Base-by-base conservation (phyloP, 2,797 vertebrate species). In the Malacoctenus gilli region DNA sequence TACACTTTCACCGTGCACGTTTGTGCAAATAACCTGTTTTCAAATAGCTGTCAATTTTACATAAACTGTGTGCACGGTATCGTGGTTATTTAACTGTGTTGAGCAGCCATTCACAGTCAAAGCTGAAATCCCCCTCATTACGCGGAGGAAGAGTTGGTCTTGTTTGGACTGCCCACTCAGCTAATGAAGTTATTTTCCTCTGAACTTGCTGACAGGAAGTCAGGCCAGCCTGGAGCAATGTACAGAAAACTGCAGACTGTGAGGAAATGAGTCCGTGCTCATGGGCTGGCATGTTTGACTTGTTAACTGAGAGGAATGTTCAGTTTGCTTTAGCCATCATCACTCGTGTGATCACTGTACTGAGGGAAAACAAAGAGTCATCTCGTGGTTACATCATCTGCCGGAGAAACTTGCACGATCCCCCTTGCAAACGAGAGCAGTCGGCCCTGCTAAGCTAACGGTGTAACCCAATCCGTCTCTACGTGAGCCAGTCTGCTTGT, bases 101-200 rank as follows among this genome's bases (percentile, higher is more conserved):
- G 6, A 9, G 25, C 25, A 5, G 5, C 6, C 25, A 28, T 35
- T 14, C 25, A 16, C n/a, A 54, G 42, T 43, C 55, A 50, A 58
- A 25, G 19, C 20, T 21, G 16, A 8, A 8, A 28, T 41, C 31
- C 12, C 15, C 16, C 22, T 5, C 30, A 15, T 54, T 23, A 18
- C 7, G 4, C 21, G 10, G 12, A 60, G 57, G 34, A 52, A 56
- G 12, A 3, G 30, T 42, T 46, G 36, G 20, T 57, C 54, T 71
- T 8, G 10, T 74, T 54, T 60, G n/a, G 44, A 12, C 32, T 50
- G 25, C 41, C 52, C 6, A 11, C 8, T 14, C 38, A 65, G 25
- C 43, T 78, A 78, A 83, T 82, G 65, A 87, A 14, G 52, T 55
- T 31, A 42, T 83, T 76, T 50, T 78, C 47, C 32, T 67, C 10